Evolutionary conservation across 2,797 vertebrate genomes (phyloP).

Genomic region (Parauchenoglanis punctatus): DNA sequence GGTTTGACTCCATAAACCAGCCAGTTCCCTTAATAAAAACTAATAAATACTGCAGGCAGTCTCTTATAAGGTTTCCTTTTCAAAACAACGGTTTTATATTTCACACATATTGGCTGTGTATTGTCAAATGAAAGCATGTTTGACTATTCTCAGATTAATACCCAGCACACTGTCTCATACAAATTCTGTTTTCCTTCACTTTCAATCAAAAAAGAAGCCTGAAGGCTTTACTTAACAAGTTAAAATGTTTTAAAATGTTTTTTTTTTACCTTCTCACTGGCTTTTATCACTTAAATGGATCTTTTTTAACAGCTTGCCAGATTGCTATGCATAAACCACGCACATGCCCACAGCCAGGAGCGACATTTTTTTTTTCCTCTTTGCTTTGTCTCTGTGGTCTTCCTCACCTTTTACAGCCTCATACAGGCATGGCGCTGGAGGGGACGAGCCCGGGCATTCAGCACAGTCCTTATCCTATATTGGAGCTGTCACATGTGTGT

Average conservation of each 20-base stretch:
- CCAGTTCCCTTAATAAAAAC: conserved; percentile 14
- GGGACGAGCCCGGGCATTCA: conserved; percentile 34
- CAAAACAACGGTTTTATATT: conserved; percentile 38
- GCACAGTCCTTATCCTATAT: conserved; percentile 71
- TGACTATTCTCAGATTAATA: conserved; percentile 66
- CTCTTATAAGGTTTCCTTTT: conserved; percentile 26
- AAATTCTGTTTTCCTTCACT: conserved; percentile 66
- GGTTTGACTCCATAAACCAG: conserved; percentile 19
- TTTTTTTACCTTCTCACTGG: conserved; percentile 24
- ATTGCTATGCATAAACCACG: conserved; percentile 56
- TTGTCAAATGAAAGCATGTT: conserved; percentile 57
- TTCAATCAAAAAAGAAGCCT: conserved; percentile 70
- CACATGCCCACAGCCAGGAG: conserved; percentile 54
- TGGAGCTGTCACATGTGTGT: conserved; percentile 80
- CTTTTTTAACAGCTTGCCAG: conserved; percentile 57
- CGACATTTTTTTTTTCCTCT: conserved; percentile 20
- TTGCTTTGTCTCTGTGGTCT: conserved; percentile 19
- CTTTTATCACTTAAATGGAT: conserved; percentile 59
- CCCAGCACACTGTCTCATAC: conserved; percentile 46
- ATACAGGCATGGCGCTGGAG: conserved; percentile 15
- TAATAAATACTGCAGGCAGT: conserved; percentile 28
- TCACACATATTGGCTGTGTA: conserved; percentile 32
- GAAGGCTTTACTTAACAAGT: conserved; percentile 64
- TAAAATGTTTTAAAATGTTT: conserved; percentile 56
- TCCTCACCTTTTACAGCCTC: conserved; percentile 16